Evolutionary conservation across 2,888 invertebrate species (phyloP).

Genomic region (Prosopocoilus inquinatus): DNA sequence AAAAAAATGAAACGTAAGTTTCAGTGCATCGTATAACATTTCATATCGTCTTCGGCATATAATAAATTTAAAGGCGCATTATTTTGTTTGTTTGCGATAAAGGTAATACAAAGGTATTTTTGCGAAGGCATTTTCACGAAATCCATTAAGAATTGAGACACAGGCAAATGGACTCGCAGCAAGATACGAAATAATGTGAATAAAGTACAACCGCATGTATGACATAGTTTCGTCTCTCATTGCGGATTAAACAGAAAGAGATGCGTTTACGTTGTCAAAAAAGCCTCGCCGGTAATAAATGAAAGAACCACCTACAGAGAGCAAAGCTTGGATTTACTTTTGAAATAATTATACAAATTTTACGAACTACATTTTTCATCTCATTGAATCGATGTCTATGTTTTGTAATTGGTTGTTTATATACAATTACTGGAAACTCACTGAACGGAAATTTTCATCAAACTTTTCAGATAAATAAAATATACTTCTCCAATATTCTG

Average conservation of each 20-base stretch:
- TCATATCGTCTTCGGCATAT: no score
- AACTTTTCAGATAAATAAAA: no score
- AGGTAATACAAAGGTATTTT: constrained; percentile 20
- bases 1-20: no score
- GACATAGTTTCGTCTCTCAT: constrained; percentile 17
- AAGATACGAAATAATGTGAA: constrained; percentile 20
- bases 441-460: no score
- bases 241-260: constrained; percentile 17
- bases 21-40: no score
- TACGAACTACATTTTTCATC: no score
- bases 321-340: constrained; percentile 27
- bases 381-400: no score
- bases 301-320: constrained; percentile 28
- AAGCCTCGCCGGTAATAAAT: constrained; percentile 17
- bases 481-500: no score
- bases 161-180: constrained; percentile 22
- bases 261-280: constrained; percentile 12
- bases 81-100: constrained; percentile 22
- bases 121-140: constrained; percentile 22
- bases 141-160: constrained; percentile 23
- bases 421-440: no score
- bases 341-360: constrained; percentile 23
- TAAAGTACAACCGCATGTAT: constrained; percentile 16
- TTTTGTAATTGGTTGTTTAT: no score
- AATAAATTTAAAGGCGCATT: constrained; percentile 21